Evolutionary conservation across 2,113 vertebrate genomes (phyloP), one percentile per base, ranked within the genome.

Genomic region (Thamnaconus septentrionalis): DNA sequence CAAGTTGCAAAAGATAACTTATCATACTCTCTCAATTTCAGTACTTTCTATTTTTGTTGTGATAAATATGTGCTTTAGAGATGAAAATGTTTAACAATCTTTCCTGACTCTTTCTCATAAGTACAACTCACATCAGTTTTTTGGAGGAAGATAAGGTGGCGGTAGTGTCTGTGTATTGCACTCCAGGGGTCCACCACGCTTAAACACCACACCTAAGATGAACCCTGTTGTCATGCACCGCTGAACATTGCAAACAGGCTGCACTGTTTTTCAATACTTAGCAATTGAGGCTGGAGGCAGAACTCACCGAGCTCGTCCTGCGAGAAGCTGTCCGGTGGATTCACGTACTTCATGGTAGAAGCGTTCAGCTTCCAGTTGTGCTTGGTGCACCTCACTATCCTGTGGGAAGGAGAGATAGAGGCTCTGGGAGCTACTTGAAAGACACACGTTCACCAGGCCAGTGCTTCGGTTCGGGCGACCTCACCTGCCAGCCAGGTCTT

Each of bases 361-460:
- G 92, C 80, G 6, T 94, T 90, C 12, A 93, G 59, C 55, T 89
- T 94, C 93, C 93, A 94, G 76, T 91, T 88, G 71, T 94, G 93
- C 43, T 94, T 94, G 0, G 92, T 93, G 68, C 93, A 94, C 56
- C 80, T 92, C 2, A 94, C 92, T 5, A 81, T 91, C 71, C 93
- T 94, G 75, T 41, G 7, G 41, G 40, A 44, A 39, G 18, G 18
- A 31, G 3, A 74, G 4, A 66, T 1, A 7, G 40, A 49, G 2
- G 6, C 2, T 0, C 2, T 42, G 45, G 51, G 50, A 0, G n/a
- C 5, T 7, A 11, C 44, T 2, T 0, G 52, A 47, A 31, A 44
- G 0, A 41, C 3, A 5, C 0, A 39, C 8, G 4, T 4, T n/a
- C 4, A 3, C 3, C 3, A 10, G 8, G 3, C 8, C 3, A 1